Base-by-base conservation (phyloP, 2,113 vertebrate genomes). In the Crotalus helleri region DNA sequence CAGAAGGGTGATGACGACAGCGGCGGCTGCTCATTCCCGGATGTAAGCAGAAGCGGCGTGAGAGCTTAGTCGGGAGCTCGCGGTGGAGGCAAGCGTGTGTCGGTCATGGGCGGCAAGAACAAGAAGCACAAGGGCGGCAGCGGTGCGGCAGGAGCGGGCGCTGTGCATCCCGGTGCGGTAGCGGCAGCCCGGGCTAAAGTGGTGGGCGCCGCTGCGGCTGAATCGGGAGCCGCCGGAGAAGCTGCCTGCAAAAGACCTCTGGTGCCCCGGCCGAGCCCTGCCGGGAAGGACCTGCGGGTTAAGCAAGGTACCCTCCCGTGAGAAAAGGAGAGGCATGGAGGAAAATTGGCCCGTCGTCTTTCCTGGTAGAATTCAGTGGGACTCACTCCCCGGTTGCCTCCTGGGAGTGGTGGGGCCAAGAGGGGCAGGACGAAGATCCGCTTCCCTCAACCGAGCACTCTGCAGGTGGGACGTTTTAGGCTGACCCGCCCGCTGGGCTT, bases 51-150 rank as follows among this genome's bases (percentile, higher is more conserved):
- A 0, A 1, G 58, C 55, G 23, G 91, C 81, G 90, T 55, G 53
- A 88, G 26, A 21, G 6, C 85, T 58, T 26, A 2, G 55, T 24
- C 6, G 2, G 39, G 44, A 17, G 33, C n/a, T 4, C 3, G 49
- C 9, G 24, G 19, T 5, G 88, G 4, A 23, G 17, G 1, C 3
- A 0, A 1, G 0, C 2, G 0, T 5, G 1, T 61, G 0, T 0
- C 0, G 0, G 92, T 0, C 17, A 99, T 99, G 99, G 98, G 99
- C 0, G 99, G 99, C 39, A 99, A 99, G 92, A 99, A 99, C 96
- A 99, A 99, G 97, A 99, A 98, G 95, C 96, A 97, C 85, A 95
- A 97, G 21, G 93, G 94, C 1, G 97, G 98, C 0, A 97, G 96
- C 4, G 95, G 95, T 0, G 92, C 92, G 4, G 92, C 92, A 0